Conservation (phyloP, 2,797 vertebrate genomes). For the Gallinago nigripennis region DNA sequence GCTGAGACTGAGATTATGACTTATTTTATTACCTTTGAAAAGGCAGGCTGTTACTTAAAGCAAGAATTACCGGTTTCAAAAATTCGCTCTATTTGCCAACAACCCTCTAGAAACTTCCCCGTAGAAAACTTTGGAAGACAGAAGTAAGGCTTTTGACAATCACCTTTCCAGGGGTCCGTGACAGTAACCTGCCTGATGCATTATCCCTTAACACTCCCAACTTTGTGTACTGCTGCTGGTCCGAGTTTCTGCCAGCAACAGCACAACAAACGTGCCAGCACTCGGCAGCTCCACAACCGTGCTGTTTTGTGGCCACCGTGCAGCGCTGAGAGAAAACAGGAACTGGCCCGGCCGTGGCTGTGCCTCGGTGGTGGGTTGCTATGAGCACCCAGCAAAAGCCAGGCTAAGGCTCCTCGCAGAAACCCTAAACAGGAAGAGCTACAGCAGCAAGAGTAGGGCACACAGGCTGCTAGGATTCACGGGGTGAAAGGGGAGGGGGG, state of each 20-base stretch:
- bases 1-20: neutral
- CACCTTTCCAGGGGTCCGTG: accelerated
- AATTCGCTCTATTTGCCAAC: neutral
- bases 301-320: accelerated
- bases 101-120: neutral
- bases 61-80: neutral
- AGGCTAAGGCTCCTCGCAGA: neutral
- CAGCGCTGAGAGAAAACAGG: neutral
- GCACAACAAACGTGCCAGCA: accelerated
- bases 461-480: accelerated
- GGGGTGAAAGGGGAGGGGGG: too few relatives aligned
- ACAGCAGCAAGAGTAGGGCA: accelerated
- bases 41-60: neutral
- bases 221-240: neutral
- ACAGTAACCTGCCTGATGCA: accelerated
- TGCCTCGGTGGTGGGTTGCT: neutral
- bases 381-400: neutral
- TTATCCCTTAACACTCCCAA: neutral
- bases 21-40: neutral
- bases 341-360: neutral
- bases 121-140: neutral
- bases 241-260: accelerated
- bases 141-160: neutral
- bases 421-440: neutral
- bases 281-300: accelerated